phyloP scores from a whole-genome alignment of 1,140 invertebrate species.

The Drosophila equinoxialis region DNA sequence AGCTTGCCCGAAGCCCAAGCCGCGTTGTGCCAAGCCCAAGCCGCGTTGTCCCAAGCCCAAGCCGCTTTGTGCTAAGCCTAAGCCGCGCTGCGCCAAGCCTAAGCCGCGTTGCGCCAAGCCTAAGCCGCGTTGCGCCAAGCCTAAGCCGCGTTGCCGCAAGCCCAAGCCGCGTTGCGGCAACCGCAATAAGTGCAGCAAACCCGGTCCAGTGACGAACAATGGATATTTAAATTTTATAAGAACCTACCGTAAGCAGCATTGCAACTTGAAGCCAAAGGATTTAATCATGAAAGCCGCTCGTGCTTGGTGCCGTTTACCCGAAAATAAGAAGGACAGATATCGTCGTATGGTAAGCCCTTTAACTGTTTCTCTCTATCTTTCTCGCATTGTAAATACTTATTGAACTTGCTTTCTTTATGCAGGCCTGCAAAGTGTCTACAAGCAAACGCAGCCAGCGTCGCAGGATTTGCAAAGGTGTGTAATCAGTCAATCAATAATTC shows the following conservation, averaged over 20 bases:
- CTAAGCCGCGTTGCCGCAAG: background rate
- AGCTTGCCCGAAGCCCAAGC: background rate
- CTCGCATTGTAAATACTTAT: too few relatives aligned
- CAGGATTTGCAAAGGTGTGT: background rate
- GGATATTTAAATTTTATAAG: background rate
- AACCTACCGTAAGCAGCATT: background rate
- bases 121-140: background rate
- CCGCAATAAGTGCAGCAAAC: background rate
- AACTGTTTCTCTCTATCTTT: too few relatives aligned
- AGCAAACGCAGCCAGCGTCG: background rate
- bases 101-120: background rate
- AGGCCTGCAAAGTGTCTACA: background rate
- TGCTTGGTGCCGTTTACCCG: constrained; percentile 5
- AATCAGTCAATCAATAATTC: too few relatives aligned
- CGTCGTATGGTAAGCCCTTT: background rate
- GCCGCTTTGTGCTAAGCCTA: too few relatives aligned
- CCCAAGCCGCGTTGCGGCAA: background rate
- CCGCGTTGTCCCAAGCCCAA: too few relatives aligned
- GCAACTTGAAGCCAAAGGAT: background rate
- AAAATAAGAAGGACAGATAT: background rate
- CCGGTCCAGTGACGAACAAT: background rate
- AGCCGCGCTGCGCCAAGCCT: background rate
- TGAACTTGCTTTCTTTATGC: background rate
- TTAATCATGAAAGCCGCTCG: background rate
- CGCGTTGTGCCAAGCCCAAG: too few relatives aligned